Conservation (phyloP, 2,888 invertebrate species). For the Serrognathus titanus region DNA sequence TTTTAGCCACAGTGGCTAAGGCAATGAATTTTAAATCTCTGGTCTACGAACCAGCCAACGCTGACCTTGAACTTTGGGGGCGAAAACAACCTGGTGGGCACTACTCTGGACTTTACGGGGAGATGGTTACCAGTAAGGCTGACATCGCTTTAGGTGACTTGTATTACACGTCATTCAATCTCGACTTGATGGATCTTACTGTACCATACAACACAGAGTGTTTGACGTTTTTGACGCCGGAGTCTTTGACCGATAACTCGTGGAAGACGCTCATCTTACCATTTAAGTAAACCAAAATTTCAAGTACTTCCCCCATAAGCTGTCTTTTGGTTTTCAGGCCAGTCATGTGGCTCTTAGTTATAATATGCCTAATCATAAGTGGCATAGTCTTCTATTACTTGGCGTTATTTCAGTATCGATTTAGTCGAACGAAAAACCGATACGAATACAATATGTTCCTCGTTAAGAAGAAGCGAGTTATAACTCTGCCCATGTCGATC, state of each 20-base stretch:
- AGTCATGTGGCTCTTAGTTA: conserved; percentile 71
- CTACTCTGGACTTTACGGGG: conserved; percentile 70
- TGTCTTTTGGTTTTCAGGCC: conserved; percentile 33
- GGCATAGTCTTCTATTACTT: conserved; percentile 64
- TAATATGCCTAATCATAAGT: conserved; percentile 64
- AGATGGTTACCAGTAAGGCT: conserved; percentile 65
- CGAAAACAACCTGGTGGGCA: conserved; percentile 59
- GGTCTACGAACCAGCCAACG: conserved; percentile 63
- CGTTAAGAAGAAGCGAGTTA: conserved; percentile 28
- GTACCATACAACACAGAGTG: conserved; percentile 79
- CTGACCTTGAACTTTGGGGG: conserved; percentile 67
- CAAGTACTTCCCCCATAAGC: background rate
- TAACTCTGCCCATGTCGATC: conserved; percentile 32
- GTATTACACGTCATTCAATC: conserved; percentile 67
- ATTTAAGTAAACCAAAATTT: conserved; percentile 59
- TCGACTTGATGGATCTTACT: conserved; percentile 69
- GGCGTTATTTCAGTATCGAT: conserved; percentile 56
- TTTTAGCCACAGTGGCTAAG: conserved; percentile 61
- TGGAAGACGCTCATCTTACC: conserved; percentile 81
- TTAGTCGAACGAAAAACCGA: conserved; percentile 30
- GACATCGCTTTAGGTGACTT: conserved; percentile 75
- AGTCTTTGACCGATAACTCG: conserved; percentile 74
- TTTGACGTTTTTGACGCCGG: conserved; percentile 79
- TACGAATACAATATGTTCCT: background rate
- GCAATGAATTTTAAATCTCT: conserved; percentile 69